Evolutionary conservation across 2,888 invertebrate genomes (phyloP), one percentile per base, ranked within the genome.

Genomic region (Zaprionus lineosus): DNA sequence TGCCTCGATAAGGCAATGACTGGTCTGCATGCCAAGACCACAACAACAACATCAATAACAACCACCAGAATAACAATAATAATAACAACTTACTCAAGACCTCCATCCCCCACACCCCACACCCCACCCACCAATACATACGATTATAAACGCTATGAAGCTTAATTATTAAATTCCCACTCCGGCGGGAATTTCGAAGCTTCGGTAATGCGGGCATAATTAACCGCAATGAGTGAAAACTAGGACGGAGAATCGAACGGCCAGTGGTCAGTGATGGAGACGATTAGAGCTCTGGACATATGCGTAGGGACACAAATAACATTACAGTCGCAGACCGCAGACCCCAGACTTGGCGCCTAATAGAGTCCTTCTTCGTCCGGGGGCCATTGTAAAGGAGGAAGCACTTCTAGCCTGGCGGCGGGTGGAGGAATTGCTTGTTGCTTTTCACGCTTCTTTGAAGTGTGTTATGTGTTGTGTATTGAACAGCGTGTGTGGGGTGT

Each of bases 91-190:
- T n/a, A n/a, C n/a, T n/a, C n/a, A n/a, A n/a, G n/a, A n/a, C n/a
- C n/a, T n/a, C n/a, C n/a, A n/a, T n/a, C n/a, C n/a, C n/a, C n/a
- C n/a, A n/a, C n/a, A n/a, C n/a, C n/a, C n/a, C n/a, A n/a, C n/a
- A n/a, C n/a, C n/a, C n/a, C n/a, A n/a, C n/a, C n/a, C n/a, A n/a
- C n/a, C n/a, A n/a, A n/a, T n/a, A n/a, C n/a, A n/a, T n/a, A n/a
- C n/a, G n/a, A n/a, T n/a, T n/a, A n/a, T n/a, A n/a, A n/a, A n/a
- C 31, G 6, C 55, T 33, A 60, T 28, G 47, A 74, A 63, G 60
- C 74, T 58, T 19, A 19, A 19, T 19, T 74, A 82, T 78, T 66
- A 77, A 82, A 74, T 65, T 81, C 62, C 67, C 50, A 66, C 68
- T 19, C 3, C 5, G 9, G 26, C 15, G 14, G 29, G 9, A 29